Evolutionary conservation across 2,113 vertebrate species (phyloP).

Genomic region (Nerophis ophidion): DNA sequence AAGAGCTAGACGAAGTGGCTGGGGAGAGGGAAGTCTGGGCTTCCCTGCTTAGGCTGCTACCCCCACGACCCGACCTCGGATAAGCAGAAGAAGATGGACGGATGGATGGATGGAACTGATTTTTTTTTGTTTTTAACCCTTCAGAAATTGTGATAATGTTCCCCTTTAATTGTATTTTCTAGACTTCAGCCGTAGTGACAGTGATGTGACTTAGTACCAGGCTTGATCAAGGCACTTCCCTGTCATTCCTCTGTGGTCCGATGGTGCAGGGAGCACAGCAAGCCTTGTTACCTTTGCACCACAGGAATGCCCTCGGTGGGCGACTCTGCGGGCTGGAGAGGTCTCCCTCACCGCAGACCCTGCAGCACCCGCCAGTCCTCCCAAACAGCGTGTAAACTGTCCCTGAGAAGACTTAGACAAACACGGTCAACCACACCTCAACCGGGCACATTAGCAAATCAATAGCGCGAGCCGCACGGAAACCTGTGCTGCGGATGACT

Average conservation of each 20-base stretch:
- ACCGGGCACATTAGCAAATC: slow-evolving; percentile 59
- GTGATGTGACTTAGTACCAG: slow-evolving; percentile 31
- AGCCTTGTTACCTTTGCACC: slow-evolving; percentile 51
- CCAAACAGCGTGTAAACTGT: slow-evolving; percentile 52
- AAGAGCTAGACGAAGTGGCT: too few relatives aligned
- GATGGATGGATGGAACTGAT: too few relatives aligned
- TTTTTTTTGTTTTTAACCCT: too few relatives aligned
- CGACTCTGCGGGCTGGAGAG: slow-evolving; percentile 49
- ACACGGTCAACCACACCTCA: slow-evolving; percentile 58
- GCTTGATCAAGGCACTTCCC: slow-evolving; percentile 31
- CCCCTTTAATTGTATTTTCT: slow-evolving; percentile 19
- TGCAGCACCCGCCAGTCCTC: slow-evolving; percentile 55
- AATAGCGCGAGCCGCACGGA: slow-evolving; percentile 42
- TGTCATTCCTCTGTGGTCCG: slow-evolving; percentile 41
- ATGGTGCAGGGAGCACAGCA: slow-evolving; percentile 41
- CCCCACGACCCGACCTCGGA: too few relatives aligned
- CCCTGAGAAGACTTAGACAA: slow-evolving; percentile 56
- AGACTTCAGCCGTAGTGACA: slow-evolving; percentile 26
- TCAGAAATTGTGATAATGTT: too few relatives aligned
- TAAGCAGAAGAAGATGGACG: too few relatives aligned
- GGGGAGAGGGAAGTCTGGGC: too few relatives aligned
- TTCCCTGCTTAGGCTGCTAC: too few relatives aligned
- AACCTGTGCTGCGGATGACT: slow-evolving; percentile 54
- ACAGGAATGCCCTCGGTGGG: slow-evolving; percentile 56
- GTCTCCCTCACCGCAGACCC: slow-evolving; percentile 47